Evolutionary conservation across 1,140 invertebrate genomes (phyloP), one percentile per base, ranked within the genome.

Genomic region (Drosophila mayri): DNA sequence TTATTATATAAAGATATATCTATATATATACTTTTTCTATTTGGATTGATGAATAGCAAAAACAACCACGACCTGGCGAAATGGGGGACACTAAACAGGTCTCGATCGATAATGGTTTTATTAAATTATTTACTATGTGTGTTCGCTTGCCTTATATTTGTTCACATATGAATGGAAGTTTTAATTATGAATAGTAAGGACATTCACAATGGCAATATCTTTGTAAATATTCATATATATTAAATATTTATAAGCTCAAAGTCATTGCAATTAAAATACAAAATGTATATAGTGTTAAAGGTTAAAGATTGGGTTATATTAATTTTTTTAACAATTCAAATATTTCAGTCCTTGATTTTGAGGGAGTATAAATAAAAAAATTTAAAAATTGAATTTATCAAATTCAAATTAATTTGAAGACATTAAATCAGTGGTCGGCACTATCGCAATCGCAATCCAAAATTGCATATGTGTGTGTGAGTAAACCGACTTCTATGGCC

Each of bases 31-130:
- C 8, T 12, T 37, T 37, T 41, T 60, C 20, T 76, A 64, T 81
- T 49, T 50, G 18, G n/a, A 86, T 70, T 43, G 7, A 46, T 60
- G 38, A 37, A 58, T 93, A 94, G 93, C 92, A 88, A 91, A 94
- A 93, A 83, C 91, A 91, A 81, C 90, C 90, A 74, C 93, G 93
- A 83, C 93, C 94, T 55, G 94, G 93, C 76, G 93, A 93, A 93
- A 93, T 94, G 92, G 92, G 93, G 85, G 93, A 93, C 77, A 68
- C 79, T 6, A 94, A 93, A 93, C 94, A 94, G 94, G 94, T 94
- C 79, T 78, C 57, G 32, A 65, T 52, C 22, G 49, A 75, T 76
- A 59, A 68, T 18, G 35, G 35, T 38, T 10, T 62, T 25, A 58
- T 52, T 73, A 64, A 73, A 46, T 8, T 55, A 55, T 61, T 30